Evolutionary conservation across 2,797 vertebrate species (phyloP).

Genomic region (Coendou prehensilis): DNA sequence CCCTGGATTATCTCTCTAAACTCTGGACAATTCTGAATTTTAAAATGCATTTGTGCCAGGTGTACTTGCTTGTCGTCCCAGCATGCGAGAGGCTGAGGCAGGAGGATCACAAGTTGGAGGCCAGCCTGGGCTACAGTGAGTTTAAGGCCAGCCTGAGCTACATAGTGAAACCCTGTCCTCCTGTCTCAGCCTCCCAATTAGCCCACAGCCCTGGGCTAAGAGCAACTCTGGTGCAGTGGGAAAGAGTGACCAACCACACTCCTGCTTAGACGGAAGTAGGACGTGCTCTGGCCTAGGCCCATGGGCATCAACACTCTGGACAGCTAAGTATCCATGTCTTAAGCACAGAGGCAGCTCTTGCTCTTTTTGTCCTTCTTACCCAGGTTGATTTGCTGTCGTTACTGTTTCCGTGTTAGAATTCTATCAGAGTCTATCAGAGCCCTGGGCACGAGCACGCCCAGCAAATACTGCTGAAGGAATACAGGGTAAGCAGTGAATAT

Average conservation of each 20-base stretch:
- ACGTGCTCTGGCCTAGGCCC: background rate
- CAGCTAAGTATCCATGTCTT: background rate
- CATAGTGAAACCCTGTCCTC: background rate
- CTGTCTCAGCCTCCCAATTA: background rate
- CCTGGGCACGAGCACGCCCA: background rate
- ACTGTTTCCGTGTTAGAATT: background rate
- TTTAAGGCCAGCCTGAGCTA: background rate
- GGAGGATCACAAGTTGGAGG: background rate
- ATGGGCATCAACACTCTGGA: background rate
- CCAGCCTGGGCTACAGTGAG: background rate
- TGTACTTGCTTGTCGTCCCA: background rate
- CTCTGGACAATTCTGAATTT: background rate
- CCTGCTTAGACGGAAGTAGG: background rate
- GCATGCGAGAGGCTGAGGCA: background rate
- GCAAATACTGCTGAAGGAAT: background rate
- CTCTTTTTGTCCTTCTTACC: background rate
- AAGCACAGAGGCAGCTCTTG: background rate
- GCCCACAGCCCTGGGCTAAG: too few relatives aligned
- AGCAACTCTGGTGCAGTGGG: background rate
- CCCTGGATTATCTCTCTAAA: background rate
- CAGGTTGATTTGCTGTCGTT: background rate
- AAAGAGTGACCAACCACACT: rapidly evolving
- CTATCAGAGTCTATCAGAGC: background rate
- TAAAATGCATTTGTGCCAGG: background rate
- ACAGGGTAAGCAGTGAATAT: background rate